Conservation (phyloP, 2,797 vertebrate genomes). For the Dallia pectoralis region DNA sequence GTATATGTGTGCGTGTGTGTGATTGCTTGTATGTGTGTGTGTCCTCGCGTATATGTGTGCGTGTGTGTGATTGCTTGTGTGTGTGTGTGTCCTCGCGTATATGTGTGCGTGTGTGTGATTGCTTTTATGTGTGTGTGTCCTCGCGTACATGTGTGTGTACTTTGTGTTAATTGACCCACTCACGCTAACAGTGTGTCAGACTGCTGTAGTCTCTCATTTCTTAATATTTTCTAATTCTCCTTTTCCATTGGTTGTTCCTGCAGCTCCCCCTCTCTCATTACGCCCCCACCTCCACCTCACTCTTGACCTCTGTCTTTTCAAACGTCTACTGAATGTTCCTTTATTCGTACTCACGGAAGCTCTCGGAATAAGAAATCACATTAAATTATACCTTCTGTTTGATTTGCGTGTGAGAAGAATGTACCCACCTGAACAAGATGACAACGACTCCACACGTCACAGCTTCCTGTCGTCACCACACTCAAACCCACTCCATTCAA, state of each 20-base stretch:
- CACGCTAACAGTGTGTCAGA: not conserved
- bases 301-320: not conserved
- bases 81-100: not conserved
- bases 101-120: conserved; percentile 2
- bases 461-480: not conserved
- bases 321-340: not conserved
- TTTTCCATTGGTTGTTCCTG: not conserved
- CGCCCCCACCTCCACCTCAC: not conserved
- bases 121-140: not conserved
- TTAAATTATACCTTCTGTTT: not conserved
- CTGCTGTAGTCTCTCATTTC: not conserved
- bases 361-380: not conserved
- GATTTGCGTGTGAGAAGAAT: not conserved
- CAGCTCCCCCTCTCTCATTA: not conserved
- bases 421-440: not conserved
- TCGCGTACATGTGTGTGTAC: not conserved
- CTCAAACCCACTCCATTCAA: not conserved
- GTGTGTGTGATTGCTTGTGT: not conserved
- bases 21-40: too few species aligned
- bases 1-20: too few species aligned
- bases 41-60: too few species aligned
- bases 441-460: not conserved
- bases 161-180: not conserved
- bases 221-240: too few species aligned
- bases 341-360: not conserved